Base-by-base conservation (phyloP, 1,140 invertebrate genomes). In the Drosophila ironensis region DNA sequence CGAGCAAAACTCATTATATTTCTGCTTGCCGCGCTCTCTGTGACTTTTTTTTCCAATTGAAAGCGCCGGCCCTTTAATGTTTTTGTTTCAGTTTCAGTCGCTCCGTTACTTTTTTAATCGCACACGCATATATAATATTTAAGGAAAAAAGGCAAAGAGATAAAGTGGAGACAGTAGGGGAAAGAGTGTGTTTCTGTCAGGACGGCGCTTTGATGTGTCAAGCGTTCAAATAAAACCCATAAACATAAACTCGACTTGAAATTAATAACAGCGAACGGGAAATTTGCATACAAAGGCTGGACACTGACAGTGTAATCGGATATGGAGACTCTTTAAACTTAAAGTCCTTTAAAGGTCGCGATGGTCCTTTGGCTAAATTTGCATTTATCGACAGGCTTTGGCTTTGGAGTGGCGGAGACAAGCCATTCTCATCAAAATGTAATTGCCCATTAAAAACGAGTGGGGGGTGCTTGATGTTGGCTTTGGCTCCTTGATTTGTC, bases 1-100 rank as follows among this genome's bases (percentile, higher is more conserved):
- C 72, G 57, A 52, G 57, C 73, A 84, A 86, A 78, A 86, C 80
- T 84, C 80, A 84, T 86, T 78, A 84, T 86, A 61, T 59, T 86
- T 84, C 53, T 70, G 56, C 57, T 52, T 20, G 35, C 61, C 37
- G 35, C 37, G 28, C 27, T 63, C 22, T 52, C 17, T 6, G 7
- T 19, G 11, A 17, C 51, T 73, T 70, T 63, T 72, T 63, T 64
- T 66, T 72, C 61, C 63, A 73, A 84, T 82, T 82, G 73, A 82
- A 69, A 70, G 68, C 69, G 48, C 46, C 53, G 42, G 37, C 68
- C 68, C 68, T 72, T 71, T 71, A 71, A 71, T 71, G 45, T 71
- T 41, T 70, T 40, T 38, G 52, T 52, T 53, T 59, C 54, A 45
- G 40, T 70, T 60, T 28, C 44, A 22, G 30, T 42, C 28, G 12